Evolutionary conservation across 92 coral and sea anemone genomes (phyloP).

Genomic region (Micromussa lordhowensis): DNA sequence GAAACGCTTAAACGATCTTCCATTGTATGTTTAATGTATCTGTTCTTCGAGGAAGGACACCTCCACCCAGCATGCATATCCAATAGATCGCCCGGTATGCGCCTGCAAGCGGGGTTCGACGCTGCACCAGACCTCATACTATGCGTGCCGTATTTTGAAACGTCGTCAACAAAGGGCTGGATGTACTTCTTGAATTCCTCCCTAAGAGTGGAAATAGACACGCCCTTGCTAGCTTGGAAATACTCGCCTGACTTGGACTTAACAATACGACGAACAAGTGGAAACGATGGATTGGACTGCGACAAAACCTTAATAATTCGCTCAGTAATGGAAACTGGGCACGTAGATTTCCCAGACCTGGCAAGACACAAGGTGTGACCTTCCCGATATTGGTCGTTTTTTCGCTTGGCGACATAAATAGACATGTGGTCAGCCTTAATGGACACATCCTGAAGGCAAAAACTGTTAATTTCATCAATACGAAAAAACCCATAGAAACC

Average conservation of each 20-base stretch:
- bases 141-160: too few relatives aligned
- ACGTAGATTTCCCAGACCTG: too few relatives aligned
- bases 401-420: too few relatives aligned
- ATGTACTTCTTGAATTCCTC: constrained; percentile 54
- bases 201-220: too few relatives aligned
- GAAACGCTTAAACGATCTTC: constrained; percentile 46
- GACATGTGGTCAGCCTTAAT: too few relatives aligned
- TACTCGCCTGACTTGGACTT: constrained; percentile 52
- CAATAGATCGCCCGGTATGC: constrained; percentile 42
- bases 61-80: constrained; percentile 77
- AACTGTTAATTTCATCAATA: background rate
- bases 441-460: too few relatives aligned
- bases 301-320: too few relatives aligned
- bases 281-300: constrained; percentile 1
- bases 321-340: too few relatives aligned
- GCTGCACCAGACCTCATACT: constrained; percentile 73
- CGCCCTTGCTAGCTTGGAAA: too few relatives aligned
- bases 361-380: too few relatives aligned
- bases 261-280: constrained; percentile 63
- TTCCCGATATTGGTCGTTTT: too few relatives aligned
- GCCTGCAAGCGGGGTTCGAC: constrained; percentile 61
- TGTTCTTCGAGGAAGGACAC: constrained; percentile 45
- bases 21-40: constrained; percentile 64
- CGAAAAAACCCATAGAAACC: constrained; percentile 75
- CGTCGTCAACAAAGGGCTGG: constrained; percentile 54